These are phyloP conservation scores for Lepus townsendii DNA, from an alignment of 2,797 vertebrate genomes.

Conservation along the genomic window DNA sequence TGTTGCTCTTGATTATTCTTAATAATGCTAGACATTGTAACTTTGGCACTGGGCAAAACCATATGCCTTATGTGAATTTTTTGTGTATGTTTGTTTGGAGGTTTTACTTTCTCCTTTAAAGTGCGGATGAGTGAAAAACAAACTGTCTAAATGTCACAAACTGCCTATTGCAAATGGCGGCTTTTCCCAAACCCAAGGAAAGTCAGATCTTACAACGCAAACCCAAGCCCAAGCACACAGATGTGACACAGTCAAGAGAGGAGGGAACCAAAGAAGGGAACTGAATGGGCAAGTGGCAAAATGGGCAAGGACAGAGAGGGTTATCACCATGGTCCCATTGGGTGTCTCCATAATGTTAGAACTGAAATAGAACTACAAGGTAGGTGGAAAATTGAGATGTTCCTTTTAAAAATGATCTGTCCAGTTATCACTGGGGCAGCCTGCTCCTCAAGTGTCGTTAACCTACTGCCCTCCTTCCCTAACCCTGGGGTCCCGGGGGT, in stretches of 20 bases:
- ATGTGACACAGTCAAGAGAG: fast-evolving
- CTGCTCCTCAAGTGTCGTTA: slow-evolving; percentile 17
- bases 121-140: background rate
- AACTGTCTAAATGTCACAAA: background rate
- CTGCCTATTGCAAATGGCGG: background rate
- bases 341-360: background rate
- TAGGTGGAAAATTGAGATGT: slow-evolving; percentile 69
- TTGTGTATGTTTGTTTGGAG: background rate
- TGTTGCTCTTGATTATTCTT: background rate
- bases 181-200: background rate
- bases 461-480: slow-evolving; percentile 69
- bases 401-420: slow-evolving; percentile 69
- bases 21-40: background rate
- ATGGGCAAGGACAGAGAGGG: background rate
- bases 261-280: background rate
- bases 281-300: fast-evolving
- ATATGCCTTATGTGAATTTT: background rate
- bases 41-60: background rate
- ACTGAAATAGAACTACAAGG: background rate
- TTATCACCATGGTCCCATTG: background rate
- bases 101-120: slow-evolving; percentile 2
- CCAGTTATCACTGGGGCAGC: slow-evolving; percentile 57
- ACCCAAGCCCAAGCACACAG: background rate
- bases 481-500: slow-evolving; percentile 39
- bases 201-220: slow-evolving; percentile 6